These are phyloP conservation scores for Sardinella longiceps DNA, from an alignment of 2,797 vertebrate genomes.

Conservation along the genomic window DNA sequence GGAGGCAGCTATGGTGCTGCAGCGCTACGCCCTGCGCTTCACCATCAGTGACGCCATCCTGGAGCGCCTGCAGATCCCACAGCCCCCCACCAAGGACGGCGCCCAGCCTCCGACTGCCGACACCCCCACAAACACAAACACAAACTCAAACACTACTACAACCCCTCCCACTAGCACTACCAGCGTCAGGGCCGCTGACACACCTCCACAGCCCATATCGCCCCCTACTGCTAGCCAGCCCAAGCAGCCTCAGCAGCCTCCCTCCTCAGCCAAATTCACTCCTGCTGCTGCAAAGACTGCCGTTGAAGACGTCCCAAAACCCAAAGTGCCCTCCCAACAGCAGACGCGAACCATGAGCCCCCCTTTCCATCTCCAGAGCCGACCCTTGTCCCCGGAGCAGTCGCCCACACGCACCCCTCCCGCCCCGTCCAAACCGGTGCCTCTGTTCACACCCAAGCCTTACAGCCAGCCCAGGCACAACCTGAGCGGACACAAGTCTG, in stretches of 20 bases:
- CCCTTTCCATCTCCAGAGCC: conserved; percentile 63
- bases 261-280: conserved; percentile 64
- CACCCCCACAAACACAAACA: background rate
- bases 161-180: background rate
- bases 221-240: background rate
- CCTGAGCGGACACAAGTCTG: conserved; percentile 81
- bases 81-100: conserved; percentile 56
- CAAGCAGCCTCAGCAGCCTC: conserved; percentile 20
- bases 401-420: conserved; percentile 51
- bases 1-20: conserved; percentile 89
- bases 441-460: conserved; percentile 91
- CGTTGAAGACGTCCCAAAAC: background rate
- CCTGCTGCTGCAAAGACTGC: background rate
- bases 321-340: background rate
- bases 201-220: background rate
- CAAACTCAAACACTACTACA: too few relatives aligned
- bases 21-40: conserved; percentile 93
- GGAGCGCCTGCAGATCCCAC: conserved; percentile 92
- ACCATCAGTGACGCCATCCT: conserved; percentile 96
- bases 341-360: conserved; percentile 67
- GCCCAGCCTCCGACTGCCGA: background rate
- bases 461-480: conserved; percentile 86
- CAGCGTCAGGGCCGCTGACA: background rate
- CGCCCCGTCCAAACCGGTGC: conserved; percentile 82
- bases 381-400: conserved; percentile 75